A percentile compares a stretch with the other conserved stretches of the same genome.
Evolutionary conservation across 2,797 vertebrate genomes (phyloP).

Genomic region (Botia kubotai): DNA sequence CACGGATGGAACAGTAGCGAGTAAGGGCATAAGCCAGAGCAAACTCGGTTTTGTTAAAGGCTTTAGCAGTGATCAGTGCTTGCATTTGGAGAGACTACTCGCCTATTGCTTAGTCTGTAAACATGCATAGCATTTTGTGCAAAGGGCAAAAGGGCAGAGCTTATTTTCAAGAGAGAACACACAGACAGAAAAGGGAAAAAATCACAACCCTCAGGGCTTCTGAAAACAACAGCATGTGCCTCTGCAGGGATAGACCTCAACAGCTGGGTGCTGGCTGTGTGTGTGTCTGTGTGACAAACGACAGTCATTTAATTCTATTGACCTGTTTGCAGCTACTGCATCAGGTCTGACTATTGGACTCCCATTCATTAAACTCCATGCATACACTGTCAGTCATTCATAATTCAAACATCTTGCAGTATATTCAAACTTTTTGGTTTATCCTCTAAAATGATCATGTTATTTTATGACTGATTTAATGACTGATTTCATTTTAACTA

Average conservation of each 20-base stretch:
- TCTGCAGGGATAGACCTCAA: neutral
- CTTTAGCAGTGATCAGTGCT: neutral
- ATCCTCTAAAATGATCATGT: too few relatives aligned
- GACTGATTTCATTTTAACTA: too few relatives aligned
- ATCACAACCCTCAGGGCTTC: slow-evolving; percentile 8
- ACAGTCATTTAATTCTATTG: slow-evolving; percentile 60
- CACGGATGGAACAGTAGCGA: neutral
- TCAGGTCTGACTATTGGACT: slow-evolving; percentile 11
- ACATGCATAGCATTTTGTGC: slow-evolving; percentile 4
- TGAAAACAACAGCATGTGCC: slow-evolving; percentile 17
- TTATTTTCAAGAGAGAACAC: slow-evolving; percentile 15
- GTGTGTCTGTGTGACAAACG: slow-evolving; percentile 40
- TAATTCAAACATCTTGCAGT: neutral
- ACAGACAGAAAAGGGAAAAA: slow-evolving; percentile 12
- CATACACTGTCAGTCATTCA: slow-evolving; percentile 40
- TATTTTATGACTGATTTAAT: too few relatives aligned
- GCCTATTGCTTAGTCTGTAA: slow-evolving; percentile 19
- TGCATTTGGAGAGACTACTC: slow-evolving; percentile 1
- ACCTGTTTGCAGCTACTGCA: slow-evolving; percentile 58
- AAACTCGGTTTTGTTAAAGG: neutral
- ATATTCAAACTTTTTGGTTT: too few relatives aligned
- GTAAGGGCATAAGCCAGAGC: neutral
- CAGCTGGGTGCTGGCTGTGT: neutral
- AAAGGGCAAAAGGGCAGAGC: neutral
- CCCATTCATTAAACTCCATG: neutral